A percentile compares a stretch with the other conserved stretches of the same genome.
Conservation (phyloP, 2,888 invertebrate species). For the Leucozona laternaria region DNA sequence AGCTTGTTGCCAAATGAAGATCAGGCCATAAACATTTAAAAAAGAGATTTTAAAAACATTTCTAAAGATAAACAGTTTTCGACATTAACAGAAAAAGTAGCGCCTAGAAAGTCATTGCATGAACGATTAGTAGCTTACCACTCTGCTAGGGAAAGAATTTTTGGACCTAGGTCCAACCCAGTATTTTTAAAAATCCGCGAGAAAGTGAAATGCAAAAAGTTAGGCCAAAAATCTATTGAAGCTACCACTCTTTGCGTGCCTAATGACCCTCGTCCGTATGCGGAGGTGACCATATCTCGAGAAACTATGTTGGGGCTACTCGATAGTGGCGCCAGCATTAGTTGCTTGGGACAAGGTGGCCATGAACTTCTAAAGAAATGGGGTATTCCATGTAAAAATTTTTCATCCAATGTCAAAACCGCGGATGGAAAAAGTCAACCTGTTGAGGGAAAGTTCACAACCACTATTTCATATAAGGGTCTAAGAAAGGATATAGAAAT, state of each 20-base stretch:
- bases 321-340: conserved; percentile 13
- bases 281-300: conserved; percentile 4
- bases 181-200: too few relatives aligned
- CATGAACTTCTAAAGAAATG: background rate
- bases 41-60: background rate
- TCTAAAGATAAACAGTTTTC: background rate
- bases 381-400: background rate
- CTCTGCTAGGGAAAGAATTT: background rate
- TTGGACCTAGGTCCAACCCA: background rate
- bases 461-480: too few relatives aligned
- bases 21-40: conserved; percentile 1
- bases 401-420: background rate
- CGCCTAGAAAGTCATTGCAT: background rate
- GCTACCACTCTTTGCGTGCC: too few relatives aligned
- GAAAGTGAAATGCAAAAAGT: too few relatives aligned
- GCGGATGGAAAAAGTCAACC: background rate
- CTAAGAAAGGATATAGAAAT: too few relatives aligned
- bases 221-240: too few relatives aligned
- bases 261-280: conserved; percentile 13
- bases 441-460: background rate
- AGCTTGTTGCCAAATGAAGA: background rate
- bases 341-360: conserved; percentile 7
- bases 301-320: background rate
- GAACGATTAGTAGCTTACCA: conserved; percentile 1
- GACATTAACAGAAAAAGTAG: background rate